Conservation (phyloP, 2,888 invertebrate species). For the Pinctada fucata region DNA sequence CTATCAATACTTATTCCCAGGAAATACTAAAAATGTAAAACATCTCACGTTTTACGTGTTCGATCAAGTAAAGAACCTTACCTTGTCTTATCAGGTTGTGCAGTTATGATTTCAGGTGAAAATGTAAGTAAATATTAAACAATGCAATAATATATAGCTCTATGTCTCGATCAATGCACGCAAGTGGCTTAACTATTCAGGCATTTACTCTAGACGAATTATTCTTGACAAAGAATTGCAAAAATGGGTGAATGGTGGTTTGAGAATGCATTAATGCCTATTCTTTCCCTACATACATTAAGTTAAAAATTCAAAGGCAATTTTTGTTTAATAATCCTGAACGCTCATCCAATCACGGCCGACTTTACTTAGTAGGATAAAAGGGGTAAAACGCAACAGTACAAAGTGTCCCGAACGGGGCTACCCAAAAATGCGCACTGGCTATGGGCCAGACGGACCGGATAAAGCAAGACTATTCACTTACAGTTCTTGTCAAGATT, state of each 20-base stretch:
- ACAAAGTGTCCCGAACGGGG: background rate
- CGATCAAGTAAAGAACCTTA: no score
- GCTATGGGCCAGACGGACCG: background rate
- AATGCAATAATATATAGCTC: background rate
- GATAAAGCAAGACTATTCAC: background rate
- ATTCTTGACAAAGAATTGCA: background rate
- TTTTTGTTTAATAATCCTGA: background rate
- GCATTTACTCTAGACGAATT: background rate
- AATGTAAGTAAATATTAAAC: background rate
- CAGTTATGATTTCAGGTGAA: no score
- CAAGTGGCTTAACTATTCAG: background rate
- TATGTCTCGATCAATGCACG: background rate
- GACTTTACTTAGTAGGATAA: background rate
- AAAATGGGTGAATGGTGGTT: background rate
- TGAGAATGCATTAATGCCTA: slow-evolving; percentile 3
- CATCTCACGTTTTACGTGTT: no score
- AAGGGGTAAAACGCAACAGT: background rate
- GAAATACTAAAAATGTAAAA: no score
- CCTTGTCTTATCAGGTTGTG: no score
- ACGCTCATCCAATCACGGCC: background rate
- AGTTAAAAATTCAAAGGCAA: background rate
- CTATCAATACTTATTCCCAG: no score
- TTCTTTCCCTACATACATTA: background rate
- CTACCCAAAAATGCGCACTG: background rate
- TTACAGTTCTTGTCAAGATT: background rate